These are phyloP conservation scores for Halichondria panicea DNA, from an alignment of 37 sponge, comb jelly and placozoan species.

Conservation along the genomic window DNA sequence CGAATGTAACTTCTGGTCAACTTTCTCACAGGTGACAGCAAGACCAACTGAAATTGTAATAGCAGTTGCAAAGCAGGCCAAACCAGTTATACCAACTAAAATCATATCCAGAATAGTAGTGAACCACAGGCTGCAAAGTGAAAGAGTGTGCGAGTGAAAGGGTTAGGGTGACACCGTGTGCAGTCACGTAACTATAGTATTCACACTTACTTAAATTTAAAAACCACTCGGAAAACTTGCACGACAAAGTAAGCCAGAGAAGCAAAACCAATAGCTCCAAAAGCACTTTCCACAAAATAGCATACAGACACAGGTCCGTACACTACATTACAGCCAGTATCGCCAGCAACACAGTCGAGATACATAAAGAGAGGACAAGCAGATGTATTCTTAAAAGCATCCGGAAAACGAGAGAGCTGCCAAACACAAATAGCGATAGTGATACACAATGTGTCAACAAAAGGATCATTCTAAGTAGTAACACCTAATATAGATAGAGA, in stretches of 20 bases:
- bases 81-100: background rate
- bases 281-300: conserved; percentile 5
- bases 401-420: no score
- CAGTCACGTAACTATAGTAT: background rate
- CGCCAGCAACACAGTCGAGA: background rate
- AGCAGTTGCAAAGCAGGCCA: conserved; percentile 33
- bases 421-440: no score
- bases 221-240: conserved; percentile 22
- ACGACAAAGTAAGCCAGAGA: conserved; percentile 38
- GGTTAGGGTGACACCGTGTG: background rate
- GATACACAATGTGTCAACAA: no score
- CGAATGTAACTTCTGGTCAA: background rate
- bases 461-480: no score
- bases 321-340: conserved; percentile 5
- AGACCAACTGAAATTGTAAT: conserved; percentile 57
- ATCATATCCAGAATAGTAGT: conserved; percentile 35
- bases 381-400: no score
- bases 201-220: conserved; percentile 56
- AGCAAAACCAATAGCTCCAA: conserved; percentile 12
- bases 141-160: background rate
- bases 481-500: no score
- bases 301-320: conserved; percentile 22
- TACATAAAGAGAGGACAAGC: no score
- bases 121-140: conserved; percentile 32
- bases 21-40: conserved; percentile 31